These are phyloP conservation scores for Gnatocerus cornutus DNA, from an alignment of 2,888 invertebrate genomes.

Conservation along the genomic window DNA sequence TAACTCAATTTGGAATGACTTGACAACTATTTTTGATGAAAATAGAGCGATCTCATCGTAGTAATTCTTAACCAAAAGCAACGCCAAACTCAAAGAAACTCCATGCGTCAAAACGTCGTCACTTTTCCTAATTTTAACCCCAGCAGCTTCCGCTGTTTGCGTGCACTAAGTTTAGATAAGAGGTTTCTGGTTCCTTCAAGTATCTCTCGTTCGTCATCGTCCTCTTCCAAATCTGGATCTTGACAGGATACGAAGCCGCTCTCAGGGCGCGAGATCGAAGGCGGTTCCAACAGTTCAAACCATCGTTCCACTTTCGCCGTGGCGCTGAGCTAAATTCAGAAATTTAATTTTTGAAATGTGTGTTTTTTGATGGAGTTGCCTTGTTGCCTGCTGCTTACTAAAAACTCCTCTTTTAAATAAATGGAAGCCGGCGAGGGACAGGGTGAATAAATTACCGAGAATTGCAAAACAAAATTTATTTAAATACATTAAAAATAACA, in stretches of 20 bases:
- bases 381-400: slow-evolving; percentile 34
- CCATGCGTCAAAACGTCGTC: slow-evolving; percentile 77
- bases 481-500: slow-evolving; percentile 39
- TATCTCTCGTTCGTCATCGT: slow-evolving; percentile 74
- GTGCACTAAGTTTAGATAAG: slow-evolving; percentile 79
- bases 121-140: slow-evolving; percentile 82
- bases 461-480: slow-evolving; percentile 44
- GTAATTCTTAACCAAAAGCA: not conserved
- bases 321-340: slow-evolving; percentile 78
- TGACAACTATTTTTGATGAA: slow-evolving; percentile 12
- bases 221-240: slow-evolving; percentile 73
- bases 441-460: slow-evolving; percentile 13
- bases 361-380: slow-evolving; percentile 21
- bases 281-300: slow-evolving; percentile 82
- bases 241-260: slow-evolving; percentile 84
- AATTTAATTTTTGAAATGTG: slow-evolving; percentile 34
- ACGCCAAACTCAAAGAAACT: slow-evolving; percentile 23
- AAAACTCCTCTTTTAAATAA: slow-evolving; percentile 6
- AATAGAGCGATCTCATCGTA: slow-evolving; percentile 36
- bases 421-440: not conserved
- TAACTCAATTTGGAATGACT: slow-evolving; percentile 5
- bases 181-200: slow-evolving; percentile 80
- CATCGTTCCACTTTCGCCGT: slow-evolving; percentile 87
- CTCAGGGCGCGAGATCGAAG: slow-evolving; percentile 82
- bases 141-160: slow-evolving; percentile 81